These are phyloP conservation scores for Salvelinus sp. DNA, from an alignment of 2,113 vertebrate species.

Conservation along the genomic window DNA sequence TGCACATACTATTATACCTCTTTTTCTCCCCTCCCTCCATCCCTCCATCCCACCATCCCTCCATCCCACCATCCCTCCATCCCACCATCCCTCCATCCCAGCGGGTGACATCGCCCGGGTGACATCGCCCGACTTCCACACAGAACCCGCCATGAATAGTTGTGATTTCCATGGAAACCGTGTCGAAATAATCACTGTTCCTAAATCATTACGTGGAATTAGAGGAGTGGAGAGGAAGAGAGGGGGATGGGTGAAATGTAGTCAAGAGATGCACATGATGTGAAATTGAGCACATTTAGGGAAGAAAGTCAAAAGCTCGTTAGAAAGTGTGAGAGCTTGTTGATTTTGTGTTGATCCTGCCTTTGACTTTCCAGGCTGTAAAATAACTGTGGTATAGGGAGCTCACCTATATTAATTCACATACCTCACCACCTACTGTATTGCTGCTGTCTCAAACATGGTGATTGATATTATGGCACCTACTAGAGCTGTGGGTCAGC, in stretches of 20 bases:
- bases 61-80: conserved; percentile 23
- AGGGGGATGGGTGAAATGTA: conserved; percentile 28
- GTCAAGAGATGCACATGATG: conserved; percentile 38
- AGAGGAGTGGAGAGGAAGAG: conserved; percentile 1
- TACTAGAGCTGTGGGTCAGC: not conserved
- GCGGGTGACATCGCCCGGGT: conserved; percentile 11
- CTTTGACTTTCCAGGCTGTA: not conserved
- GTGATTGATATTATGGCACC: not conserved
- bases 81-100: conserved; percentile 21
- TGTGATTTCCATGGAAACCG: conserved; percentile 69
- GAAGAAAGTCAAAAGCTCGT: conserved; percentile 11
- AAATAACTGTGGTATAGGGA: not conserved
- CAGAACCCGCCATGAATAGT: conserved; percentile 51
- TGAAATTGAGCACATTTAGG: conserved; percentile 35
- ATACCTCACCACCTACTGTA: not conserved
- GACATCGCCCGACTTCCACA: conserved; percentile 45
- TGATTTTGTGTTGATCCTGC: not conserved
- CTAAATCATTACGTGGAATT: conserved; percentile 38
- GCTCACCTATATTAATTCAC: not conserved
- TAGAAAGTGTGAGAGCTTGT: not conserved
- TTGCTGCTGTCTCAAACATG: not conserved
- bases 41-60: conserved; percentile 31
- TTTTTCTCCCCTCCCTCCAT: conserved; percentile 2
- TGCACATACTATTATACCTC: conserved; percentile 69
- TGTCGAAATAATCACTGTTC: conserved; percentile 46